Evolutionary conservation across 2,888 invertebrate genomes (phyloP).

Genomic region (Perithous albicinctus): DNA sequence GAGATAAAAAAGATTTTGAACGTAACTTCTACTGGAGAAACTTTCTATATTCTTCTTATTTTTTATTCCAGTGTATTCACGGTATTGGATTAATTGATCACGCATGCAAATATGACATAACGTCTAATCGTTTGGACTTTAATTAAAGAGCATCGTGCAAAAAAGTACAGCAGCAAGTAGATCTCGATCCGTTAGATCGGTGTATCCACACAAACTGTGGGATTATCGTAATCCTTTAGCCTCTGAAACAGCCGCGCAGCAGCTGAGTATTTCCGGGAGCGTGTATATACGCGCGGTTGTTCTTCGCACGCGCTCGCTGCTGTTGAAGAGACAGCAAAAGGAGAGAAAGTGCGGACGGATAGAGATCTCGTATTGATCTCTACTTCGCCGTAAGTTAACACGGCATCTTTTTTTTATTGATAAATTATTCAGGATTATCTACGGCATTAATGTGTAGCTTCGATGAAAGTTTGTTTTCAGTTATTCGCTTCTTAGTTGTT

Average conservation of each 20-base stretch:
- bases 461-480: slow-evolving; percentile 15
- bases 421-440: slow-evolving; percentile 27
- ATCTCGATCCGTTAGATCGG: slow-evolving; percentile 2
- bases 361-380: slow-evolving; percentile 44
- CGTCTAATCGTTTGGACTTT: background rate
- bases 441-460: background rate
- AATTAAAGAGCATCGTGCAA: background rate
- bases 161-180: background rate
- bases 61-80: background rate
- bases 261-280: slow-evolving; percentile 52
- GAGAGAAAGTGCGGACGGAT: slow-evolving; percentile 57
- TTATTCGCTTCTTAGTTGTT: background rate
- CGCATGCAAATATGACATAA: background rate
- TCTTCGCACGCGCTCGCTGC: slow-evolving; percentile 35
- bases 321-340: slow-evolving; percentile 46
- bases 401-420: slow-evolving; percentile 28
- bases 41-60: background rate
- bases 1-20: background rate
- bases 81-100: background rate
- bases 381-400: background rate
- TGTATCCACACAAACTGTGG: background rate
- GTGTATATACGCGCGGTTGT: slow-evolving; percentile 7
- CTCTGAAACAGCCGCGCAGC: slow-evolving; percentile 18
- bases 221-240: slow-evolving; percentile 5
- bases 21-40: background rate